Evolutionary conservation across 2,113 vertebrate species (phyloP).

Genomic region (Himantopus leucocephalus): DNA sequence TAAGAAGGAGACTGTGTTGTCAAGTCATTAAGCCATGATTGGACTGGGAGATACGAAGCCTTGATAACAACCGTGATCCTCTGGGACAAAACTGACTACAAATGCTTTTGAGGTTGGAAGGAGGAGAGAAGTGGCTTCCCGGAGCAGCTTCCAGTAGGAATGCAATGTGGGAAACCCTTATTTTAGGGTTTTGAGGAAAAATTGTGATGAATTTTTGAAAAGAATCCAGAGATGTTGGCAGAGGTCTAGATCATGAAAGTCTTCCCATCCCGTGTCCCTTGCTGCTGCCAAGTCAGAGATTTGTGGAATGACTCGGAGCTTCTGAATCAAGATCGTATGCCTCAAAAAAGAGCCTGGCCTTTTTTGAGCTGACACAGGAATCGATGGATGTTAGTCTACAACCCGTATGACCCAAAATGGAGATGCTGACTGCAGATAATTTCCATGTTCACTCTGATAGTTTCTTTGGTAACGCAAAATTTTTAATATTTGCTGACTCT

Average conservation of each 20-base stretch:
- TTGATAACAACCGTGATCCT: neutral
- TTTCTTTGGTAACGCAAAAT: neutral
- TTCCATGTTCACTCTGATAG: neutral
- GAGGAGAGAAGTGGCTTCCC: neutral
- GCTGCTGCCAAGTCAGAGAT: neutral
- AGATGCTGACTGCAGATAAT: neutral
- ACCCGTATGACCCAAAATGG: neutral
- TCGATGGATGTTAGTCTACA: neutral
- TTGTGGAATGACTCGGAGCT: neutral
- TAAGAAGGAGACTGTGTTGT: neutral
- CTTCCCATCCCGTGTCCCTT: neutral
- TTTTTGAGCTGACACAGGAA: neutral
- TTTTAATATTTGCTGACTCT: neutral
- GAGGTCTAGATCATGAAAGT: neutral
- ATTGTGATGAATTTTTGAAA: neutral
- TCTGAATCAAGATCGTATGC: neutral
- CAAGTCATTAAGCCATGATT: neutral
- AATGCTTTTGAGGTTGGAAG: neutral
- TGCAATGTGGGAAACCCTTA: neutral
- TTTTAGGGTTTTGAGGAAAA: neutral
- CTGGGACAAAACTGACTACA: neutral
- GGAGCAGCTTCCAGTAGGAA: neutral
- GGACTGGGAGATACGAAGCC: neutral
- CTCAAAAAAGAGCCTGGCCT: neutral
- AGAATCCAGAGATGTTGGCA: neutral